A percentile compares a stretch with the other conserved stretches of the same genome.
Conservation (phyloP, 2,113 vertebrate genomes). For the Leuciscus idus region DNA sequence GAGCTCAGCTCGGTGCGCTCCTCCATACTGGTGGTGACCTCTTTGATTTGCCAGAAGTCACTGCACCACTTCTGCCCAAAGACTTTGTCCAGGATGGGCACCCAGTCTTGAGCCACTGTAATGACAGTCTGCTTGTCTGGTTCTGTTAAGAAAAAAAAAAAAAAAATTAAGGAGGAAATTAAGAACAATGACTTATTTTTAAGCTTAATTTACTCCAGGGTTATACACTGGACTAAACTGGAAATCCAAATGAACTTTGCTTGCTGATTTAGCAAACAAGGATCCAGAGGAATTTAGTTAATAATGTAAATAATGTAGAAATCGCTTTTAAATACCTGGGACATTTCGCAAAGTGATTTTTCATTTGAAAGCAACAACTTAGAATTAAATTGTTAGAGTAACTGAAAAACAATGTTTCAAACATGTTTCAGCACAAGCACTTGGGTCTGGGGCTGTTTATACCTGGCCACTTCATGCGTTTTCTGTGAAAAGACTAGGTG, state of each 20-base stretch:
- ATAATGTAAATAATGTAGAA: not conserved
- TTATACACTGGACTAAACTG: not conserved
- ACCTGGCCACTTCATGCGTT: no score
- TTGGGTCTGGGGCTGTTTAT: not conserved
- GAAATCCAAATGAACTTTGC: not conserved
- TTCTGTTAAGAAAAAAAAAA: slow-evolving; percentile 45
- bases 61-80: slow-evolving; percentile 79
- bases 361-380: not conserved
- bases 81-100: slow-evolving; percentile 78
- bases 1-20: not conserved
- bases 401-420: not conserved
- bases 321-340: not conserved
- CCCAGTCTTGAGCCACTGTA: slow-evolving; percentile 76
- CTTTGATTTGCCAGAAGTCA: slow-evolving; percentile 72
- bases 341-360: not conserved
- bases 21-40: slow-evolving; percentile 38
- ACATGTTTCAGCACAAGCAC: not conserved
- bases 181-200: not conserved
- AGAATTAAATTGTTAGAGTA: not conserved
- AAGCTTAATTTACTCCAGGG: not conserved
- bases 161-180: not conserved
- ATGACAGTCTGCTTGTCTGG: slow-evolving; percentile 61
- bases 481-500: no score
- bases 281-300: not conserved
- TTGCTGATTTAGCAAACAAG: not conserved